Conservation (phyloP, 2,888 invertebrate genomes). For the Diabrotica balteata region DNA sequence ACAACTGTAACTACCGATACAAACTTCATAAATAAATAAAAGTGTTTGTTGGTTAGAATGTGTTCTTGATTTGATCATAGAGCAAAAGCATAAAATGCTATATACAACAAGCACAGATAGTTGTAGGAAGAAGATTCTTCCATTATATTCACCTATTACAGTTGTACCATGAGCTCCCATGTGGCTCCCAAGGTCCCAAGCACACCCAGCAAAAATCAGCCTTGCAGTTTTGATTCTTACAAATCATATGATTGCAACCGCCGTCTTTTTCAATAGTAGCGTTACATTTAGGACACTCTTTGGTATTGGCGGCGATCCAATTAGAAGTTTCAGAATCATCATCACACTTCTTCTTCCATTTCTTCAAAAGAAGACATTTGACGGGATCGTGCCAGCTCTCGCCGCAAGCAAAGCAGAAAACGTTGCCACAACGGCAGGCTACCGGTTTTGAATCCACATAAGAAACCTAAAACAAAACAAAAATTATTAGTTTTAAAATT, state of each 20-base stretch:
- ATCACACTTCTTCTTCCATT: constrained; percentile 99
- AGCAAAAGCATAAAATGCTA: too few relatives aligned
- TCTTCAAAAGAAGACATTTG: constrained; percentile 87
- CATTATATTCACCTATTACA: constrained; percentile 42
- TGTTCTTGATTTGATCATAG: too few relatives aligned
- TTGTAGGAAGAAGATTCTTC: too few relatives aligned
- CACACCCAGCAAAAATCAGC: constrained; percentile 99
- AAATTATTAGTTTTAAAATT: background rate
- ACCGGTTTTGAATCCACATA: constrained; percentile 91
- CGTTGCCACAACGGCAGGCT: constrained; percentile 91
- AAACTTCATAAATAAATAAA: too few relatives aligned
- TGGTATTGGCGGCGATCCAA: constrained; percentile 99
- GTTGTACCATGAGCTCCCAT: constrained; percentile 88
- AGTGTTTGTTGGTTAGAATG: too few relatives aligned
- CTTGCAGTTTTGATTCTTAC: constrained; percentile 98
- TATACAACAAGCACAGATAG: too few relatives aligned
- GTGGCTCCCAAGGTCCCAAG: constrained; percentile 98
- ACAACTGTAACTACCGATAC: too few relatives aligned
- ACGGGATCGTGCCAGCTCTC: constrained; percentile 99
- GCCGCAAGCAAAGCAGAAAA: constrained; percentile 96
- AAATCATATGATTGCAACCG: constrained; percentile 99
- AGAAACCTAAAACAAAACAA: constrained; percentile 48
- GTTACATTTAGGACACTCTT: constrained; percentile 98
- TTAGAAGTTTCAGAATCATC: constrained; percentile 99
- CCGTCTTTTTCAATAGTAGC: constrained; percentile 97